Percentiles rank a stretch among this genome's conserved stretches.
These are phyloP conservation scores for Octodon degus DNA, from an alignment of 2,113 vertebrate species.

Conservation along the genomic window DNA sequence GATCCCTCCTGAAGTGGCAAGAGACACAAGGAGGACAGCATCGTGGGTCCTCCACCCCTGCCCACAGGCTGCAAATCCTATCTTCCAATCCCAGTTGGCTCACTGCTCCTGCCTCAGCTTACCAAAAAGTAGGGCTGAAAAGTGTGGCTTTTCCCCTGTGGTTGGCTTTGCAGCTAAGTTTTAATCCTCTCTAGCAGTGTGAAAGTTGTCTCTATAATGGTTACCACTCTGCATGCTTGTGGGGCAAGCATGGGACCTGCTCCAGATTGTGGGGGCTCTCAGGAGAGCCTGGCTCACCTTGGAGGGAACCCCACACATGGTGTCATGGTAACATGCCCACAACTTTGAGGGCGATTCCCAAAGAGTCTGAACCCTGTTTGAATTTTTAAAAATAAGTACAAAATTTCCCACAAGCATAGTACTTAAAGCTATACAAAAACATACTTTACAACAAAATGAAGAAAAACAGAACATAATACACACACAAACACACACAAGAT, in stretches of 20 bases:
- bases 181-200: background rate
- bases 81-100: background rate
- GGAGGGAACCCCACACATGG: background rate
- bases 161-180: background rate
- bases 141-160: background rate
- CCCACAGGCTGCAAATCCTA: too few relatives aligned
- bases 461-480: background rate
- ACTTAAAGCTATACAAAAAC: background rate
- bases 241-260: background rate
- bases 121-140: background rate
- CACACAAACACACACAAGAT: background rate
- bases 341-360: background rate
- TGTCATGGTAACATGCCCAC: background rate
- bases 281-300: background rate
- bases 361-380: background rate
- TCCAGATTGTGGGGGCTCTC: background rate
- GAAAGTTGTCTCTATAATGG: background rate
- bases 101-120: background rate
- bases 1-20: background rate
- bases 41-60: rapidly evolving
- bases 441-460: background rate
- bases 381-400: background rate
- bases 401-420: background rate
- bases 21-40: too few relatives aligned
- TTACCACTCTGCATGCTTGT: background rate